phyloP scores from a whole-genome alignment of 2,888 invertebrate genomes.

The Eupithecia exiguata region DNA sequence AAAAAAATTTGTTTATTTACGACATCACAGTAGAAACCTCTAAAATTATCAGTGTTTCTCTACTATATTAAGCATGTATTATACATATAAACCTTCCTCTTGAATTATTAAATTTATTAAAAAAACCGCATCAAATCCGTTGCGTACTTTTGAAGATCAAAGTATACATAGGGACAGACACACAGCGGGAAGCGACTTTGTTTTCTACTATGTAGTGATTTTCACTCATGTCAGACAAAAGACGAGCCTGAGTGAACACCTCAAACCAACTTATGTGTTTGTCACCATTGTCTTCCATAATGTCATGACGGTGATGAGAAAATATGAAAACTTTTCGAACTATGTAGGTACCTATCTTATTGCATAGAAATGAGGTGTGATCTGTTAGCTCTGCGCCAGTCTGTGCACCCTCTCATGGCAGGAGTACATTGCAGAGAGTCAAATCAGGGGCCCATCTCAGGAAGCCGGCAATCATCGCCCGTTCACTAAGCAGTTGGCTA shows the following conservation, averaged over 20 bases:
- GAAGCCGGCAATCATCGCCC: conserved; percentile 67
- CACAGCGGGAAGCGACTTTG: too few relatives aligned
- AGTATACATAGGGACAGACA: too few relatives aligned
- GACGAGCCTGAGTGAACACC: background rate
- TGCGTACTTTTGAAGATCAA: too few relatives aligned
- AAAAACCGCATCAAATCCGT: too few relatives aligned
- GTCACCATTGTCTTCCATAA: background rate
- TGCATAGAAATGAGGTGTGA: background rate
- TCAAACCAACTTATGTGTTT: background rate
- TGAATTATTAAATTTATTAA: too few relatives aligned
- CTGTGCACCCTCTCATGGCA: conserved; percentile 31
- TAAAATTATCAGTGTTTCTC: too few relatives aligned
- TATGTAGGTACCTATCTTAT: background rate
- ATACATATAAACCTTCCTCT: too few relatives aligned
- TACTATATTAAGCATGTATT: too few relatives aligned
- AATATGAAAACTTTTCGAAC: background rate
- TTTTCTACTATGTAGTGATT: too few relatives aligned
- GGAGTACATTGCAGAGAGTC: conserved; percentile 48
- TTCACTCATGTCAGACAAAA: background rate
- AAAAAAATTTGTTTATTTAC: too few relatives aligned
- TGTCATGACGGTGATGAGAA: background rate
- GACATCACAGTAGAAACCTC: too few relatives aligned
- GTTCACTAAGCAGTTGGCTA: conserved; percentile 64
- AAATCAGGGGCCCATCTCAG: conserved; percentile 58
- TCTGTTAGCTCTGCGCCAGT: background rate